Base-by-base conservation (phyloP, 2,888 invertebrate genomes). In the Marasmarcha lunaedactyla region DNA sequence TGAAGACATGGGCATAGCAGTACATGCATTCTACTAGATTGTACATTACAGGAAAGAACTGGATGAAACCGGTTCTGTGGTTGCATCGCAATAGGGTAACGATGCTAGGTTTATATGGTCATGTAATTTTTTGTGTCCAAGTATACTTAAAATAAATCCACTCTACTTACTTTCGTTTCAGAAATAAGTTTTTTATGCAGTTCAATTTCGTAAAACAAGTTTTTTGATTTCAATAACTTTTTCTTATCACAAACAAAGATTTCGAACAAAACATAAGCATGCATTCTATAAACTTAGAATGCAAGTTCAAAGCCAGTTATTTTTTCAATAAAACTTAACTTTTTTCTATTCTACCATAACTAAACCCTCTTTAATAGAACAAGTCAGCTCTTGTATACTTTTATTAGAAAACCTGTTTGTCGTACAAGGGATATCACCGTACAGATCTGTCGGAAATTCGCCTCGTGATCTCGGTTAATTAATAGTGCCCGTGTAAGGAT, bases 1-100 rank as follows among this genome's bases (percentile, higher is more conserved):
- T 49, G 34, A 25, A 39, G 42, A 42, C 47, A 48, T 51, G 51
- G 42, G 50, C 50, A 42, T 73, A 78, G 74, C 77, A 70, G 77
- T 78, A 71, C 50, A 63, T 52, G 55, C 70, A 71, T 72, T 76
- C 70, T 73, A 72, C 70, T 59, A 69, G 65, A 68, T 71, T 62
- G 70, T 65, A 63, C 59, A 63, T 47, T 69, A 66, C 71, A 69
- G 76, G 71, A 73, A n/a, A 72, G 74, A 58, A 61, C 63, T 59
- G 68, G 57, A 59, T 52, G 49, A 47, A 71, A 76, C 77, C 71
- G 50, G 77, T 76, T 76, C 68, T 53, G 70, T 68, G 59, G 65
- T 65, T 69, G 68, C 56, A 53, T 53, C 72, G 71, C 65, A 76
- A 73, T 62, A 63, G 49, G 46, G 49, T 64, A 62, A 64, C 63